Percentiles rank a stretch among this genome's conserved stretches.
phyloP scores from a whole-genome alignment of 2,888 invertebrate species.

The Caenorhabditis wallacei region DNA sequence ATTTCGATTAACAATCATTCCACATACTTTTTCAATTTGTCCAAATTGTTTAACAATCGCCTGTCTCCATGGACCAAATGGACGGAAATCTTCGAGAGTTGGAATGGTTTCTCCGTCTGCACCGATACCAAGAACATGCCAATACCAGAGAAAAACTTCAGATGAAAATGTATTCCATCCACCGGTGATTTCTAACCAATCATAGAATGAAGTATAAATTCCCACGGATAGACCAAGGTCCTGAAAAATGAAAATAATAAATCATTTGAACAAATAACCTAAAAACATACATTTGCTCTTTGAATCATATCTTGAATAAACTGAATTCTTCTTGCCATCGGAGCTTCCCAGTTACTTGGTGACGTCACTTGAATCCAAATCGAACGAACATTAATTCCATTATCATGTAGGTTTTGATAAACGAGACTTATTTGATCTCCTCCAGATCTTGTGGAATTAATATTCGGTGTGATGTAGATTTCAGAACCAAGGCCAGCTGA shows the following conservation, averaged over 20 bases:
- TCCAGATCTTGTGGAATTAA: constrained; percentile 54
- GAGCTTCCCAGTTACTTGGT: constrained; percentile 28
- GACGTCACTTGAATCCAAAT: constrained; percentile 71
- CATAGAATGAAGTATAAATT: constrained; percentile 70
- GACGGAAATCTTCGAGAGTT: constrained; percentile 67
- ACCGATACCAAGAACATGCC: constrained; percentile 68
- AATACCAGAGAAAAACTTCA: constrained; percentile 70
- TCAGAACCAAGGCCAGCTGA: constrained; percentile 70
- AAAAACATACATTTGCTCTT: constrained; percentile 40
- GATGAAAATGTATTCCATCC: constrained; percentile 48
- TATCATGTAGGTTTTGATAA: constrained; percentile 55
- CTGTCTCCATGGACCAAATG: constrained; percentile 66
- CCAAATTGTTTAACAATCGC: constrained; percentile 71
- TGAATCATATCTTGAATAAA: constrained; percentile 49
- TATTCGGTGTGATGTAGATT: constrained; percentile 70
- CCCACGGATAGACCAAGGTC: constrained; percentile 62
- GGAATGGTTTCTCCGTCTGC: constrained; percentile 61
- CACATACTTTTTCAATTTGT: constrained; percentile 67
- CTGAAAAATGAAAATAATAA: constrained; percentile 4
- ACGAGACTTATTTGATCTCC: constrained; percentile 65
- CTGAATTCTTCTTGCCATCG: constrained; percentile 23
- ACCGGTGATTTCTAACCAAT: constrained; percentile 70
- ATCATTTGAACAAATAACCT: background rate
- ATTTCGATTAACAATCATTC: constrained; percentile 57
- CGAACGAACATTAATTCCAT: constrained; percentile 67